Percentiles rank a stretch among this genome's conserved stretches.
Evolutionary conservation across 92 coral and sea anemone genomes (phyloP).

Genomic region (Muricea muricata): DNA sequence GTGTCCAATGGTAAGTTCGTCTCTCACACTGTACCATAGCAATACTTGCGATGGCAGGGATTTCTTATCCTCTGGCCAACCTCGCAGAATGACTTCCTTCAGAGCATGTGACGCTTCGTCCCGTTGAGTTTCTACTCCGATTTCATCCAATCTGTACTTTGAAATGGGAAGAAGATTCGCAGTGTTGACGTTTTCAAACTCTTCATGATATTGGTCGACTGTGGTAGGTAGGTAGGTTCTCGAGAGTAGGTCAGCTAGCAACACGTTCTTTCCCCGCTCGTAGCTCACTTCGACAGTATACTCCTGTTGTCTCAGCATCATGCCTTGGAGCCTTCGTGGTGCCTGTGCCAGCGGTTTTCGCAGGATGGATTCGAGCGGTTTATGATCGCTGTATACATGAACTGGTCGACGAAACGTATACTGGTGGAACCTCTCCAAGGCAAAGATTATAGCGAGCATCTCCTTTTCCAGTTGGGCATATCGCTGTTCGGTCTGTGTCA

Average conservation of each 20-base stretch:
- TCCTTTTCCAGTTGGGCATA: conserved; percentile 61
- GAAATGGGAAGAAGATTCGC: neutral
- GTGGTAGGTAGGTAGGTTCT: neutral
- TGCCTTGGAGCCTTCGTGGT: neutral
- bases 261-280: neutral
- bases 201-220: neutral
- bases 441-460: conserved; percentile 51
- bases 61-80: conserved; percentile 14
- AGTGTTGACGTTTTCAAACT: neutral
- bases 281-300: neutral
- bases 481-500: conserved; percentile 46
- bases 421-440: conserved; percentile 48
- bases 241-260: neutral
- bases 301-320: neutral
- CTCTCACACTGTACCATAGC: neutral
- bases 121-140: neutral
- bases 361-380: conserved; percentile 29
- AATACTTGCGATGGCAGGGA: neutral
- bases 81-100: neutral
- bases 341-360: neutral
- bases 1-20: neutral
- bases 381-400: conserved; percentile 52
- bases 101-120: neutral
- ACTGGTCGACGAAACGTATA: conserved; percentile 41
- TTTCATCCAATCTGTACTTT: no score